A percentile compares a stretch with the other conserved stretches of the same genome.
Evolutionary conservation across 2,113 vertebrate genomes (phyloP).

Genomic region (Regulus satrapa): DNA sequence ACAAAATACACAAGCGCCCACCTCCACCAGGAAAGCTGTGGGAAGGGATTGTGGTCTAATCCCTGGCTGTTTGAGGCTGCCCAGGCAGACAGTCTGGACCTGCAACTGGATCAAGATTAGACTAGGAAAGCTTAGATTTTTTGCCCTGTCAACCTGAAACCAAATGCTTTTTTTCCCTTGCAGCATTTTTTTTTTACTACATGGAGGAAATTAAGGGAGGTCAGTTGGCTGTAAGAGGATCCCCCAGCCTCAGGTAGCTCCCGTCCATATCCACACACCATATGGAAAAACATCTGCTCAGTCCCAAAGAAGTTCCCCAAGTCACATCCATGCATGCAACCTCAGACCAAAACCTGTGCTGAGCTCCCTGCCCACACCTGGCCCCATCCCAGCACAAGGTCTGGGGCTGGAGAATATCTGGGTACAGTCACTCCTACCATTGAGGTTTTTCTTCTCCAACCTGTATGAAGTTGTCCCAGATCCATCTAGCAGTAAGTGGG

Average conservation of each 20-base stretch:
- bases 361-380: not conserved
- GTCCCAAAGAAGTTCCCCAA: not conserved
- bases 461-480: not conserved
- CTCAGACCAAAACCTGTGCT: not conserved
- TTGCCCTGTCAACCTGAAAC: not conserved
- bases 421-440: not conserved
- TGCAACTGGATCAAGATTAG: not conserved
- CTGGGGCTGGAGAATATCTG: not conserved
- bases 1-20: not conserved
- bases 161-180: not conserved
- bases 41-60: not conserved
- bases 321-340: not conserved
- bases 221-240: not conserved
- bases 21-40: not conserved
- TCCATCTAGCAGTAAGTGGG: not conserved
- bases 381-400: accelerated
- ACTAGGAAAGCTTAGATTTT: not conserved
- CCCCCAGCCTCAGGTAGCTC: not conserved
- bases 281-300: not conserved
- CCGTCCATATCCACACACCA: not conserved
- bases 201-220: not conserved
- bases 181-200: not conserved
- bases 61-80: not conserved
- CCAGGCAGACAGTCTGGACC: not conserved
- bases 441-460: not conserved